Evolutionary conservation across 2,113 vertebrate genomes (phyloP).

Genomic region (Galeopterus variegatus): DNA sequence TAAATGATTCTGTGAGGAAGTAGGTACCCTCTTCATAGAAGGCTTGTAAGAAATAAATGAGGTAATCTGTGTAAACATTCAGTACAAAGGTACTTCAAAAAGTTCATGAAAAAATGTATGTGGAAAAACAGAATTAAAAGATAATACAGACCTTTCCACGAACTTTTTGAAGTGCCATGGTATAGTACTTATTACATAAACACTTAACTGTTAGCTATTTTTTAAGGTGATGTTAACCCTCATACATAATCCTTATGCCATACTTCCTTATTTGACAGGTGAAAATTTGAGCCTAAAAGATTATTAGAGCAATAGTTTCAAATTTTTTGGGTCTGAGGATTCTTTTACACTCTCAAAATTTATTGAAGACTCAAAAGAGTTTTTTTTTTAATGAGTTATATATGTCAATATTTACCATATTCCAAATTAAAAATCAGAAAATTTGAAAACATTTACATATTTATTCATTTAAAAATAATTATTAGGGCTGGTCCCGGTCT

Average conservation of each 20-base stretch:
- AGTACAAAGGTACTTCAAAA: background rate
- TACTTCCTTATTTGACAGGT: background rate
- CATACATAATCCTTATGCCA: background rate
- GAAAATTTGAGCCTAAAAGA: background rate
- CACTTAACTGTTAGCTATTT: background rate
- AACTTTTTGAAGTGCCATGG: too few species aligned
- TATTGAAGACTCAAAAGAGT: background rate
- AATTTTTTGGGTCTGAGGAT: background rate
- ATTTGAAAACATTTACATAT: background rate
- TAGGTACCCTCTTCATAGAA: background rate
- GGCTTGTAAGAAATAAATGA: slow-evolving; percentile 8
- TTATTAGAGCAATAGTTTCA: background rate
- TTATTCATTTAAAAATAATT: background rate
- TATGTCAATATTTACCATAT: background rate
- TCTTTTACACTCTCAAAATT: background rate
- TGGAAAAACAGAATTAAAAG: too few species aligned
- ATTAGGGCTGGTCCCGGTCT: too few species aligned
- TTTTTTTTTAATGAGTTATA: background rate
- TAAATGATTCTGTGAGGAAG: background rate
- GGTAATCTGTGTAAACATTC: slow-evolving; percentile 12
- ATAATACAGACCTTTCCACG: too few species aligned
- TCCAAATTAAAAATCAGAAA: slow-evolving; percentile 43
- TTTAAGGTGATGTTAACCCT: background rate
- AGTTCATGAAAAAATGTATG: too few species aligned
- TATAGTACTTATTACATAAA: background rate